A percentile compares a stretch with the other conserved stretches of the same genome.
These are phyloP conservation scores for Acanthosepion lycidas DNA, from an alignment of 2,888 invertebrate species.

Conservation along the genomic window DNA sequence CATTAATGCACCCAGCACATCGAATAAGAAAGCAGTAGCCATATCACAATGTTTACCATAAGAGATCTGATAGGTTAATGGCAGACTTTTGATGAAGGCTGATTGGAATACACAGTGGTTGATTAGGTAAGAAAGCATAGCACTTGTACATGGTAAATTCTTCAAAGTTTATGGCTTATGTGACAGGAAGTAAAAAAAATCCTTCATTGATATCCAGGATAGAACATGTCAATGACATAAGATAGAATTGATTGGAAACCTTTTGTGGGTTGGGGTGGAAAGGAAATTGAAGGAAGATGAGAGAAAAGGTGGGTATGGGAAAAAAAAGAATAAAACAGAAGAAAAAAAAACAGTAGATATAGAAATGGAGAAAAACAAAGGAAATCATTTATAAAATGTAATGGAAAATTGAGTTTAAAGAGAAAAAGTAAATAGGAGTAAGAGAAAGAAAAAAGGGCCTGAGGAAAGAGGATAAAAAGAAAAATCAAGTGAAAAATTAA, in stretches of 20 bases:
- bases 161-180: not conserved
- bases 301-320: not conserved
- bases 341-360: no score
- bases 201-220: not conserved
- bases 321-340: no score
- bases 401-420: no score
- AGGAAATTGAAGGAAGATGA: not conserved
- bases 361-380: no score
- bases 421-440: no score
- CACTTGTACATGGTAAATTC: not conserved
- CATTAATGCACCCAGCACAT: not conserved
- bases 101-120: not conserved
- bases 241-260: not conserved
- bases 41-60: not conserved
- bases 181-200: not conserved
- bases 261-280: not conserved
- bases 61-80: not conserved
- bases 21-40: not conserved
- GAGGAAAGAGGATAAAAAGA: not conserved
- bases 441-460: no score
- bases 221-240: not conserved
- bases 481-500: no score
- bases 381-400: no score
- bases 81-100: not conserved
- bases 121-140: not conserved